phyloP scores from a whole-genome alignment of 2,888 invertebrate genomes.

The Linyphia triangularis region DNA sequence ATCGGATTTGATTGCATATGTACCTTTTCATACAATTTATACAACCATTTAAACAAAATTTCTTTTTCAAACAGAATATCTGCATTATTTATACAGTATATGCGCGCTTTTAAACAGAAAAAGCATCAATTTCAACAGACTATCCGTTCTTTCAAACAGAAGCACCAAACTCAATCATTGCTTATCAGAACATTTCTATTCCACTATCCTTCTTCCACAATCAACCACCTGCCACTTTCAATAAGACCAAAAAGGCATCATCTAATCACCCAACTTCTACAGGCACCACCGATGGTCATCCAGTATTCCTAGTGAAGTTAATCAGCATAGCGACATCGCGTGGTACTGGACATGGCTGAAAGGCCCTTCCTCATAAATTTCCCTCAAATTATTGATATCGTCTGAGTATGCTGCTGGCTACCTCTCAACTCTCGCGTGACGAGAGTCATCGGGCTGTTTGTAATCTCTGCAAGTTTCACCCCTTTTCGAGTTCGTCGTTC shows the following conservation, averaged over 20 bases:
- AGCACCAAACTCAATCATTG: too few relatives aligned
- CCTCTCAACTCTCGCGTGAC: conserved; percentile 18
- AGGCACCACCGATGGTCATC: not conserved
- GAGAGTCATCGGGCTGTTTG: not conserved
- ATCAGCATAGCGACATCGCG: not conserved
- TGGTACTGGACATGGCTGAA: not conserved
- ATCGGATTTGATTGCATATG: too few relatives aligned
- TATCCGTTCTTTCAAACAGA: too few relatives aligned
- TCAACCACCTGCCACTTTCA: not conserved
- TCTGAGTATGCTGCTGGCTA: not conserved
- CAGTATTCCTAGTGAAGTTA: not conserved
- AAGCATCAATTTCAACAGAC: too few relatives aligned
- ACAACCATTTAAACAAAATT: too few relatives aligned
- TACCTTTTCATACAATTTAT: too few relatives aligned
- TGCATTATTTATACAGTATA: too few relatives aligned
- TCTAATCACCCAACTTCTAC: not conserved
- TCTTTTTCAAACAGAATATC: too few relatives aligned
- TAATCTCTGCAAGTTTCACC: not conserved
- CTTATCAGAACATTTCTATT: too few relatives aligned
- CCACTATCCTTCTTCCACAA: too few relatives aligned
- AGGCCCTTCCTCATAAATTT: not conserved
- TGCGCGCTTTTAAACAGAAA: too few relatives aligned
- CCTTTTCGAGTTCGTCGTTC: not conserved
- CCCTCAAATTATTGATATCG: conserved; percentile 30
- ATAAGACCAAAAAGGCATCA: not conserved